These are phyloP conservation scores for Dissostichus mawsoni DNA, from an alignment of 2,113 vertebrate genomes.

Conservation along the genomic window DNA sequence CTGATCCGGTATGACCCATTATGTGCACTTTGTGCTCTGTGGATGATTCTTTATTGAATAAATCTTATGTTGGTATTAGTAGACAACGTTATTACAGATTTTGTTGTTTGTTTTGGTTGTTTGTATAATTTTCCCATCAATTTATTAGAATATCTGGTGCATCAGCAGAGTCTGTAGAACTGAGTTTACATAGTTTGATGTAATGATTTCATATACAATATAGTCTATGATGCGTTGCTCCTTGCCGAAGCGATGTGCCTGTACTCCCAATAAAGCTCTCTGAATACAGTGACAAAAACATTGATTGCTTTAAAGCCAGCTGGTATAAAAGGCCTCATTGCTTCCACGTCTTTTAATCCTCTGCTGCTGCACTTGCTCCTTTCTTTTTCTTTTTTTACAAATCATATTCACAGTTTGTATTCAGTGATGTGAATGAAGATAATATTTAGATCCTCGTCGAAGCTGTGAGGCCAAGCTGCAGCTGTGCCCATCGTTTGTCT, in stretches of 20 bases:
- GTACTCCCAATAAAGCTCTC: slow-evolving; percentile 52
- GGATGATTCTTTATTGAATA: no score
- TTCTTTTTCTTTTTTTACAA: slow-evolving; percentile 30
- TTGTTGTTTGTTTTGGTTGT: no score
- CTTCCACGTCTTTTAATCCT: slow-evolving; percentile 42
- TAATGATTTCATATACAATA: no score
- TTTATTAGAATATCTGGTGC: no score
- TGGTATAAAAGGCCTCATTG: slow-evolving; percentile 61
- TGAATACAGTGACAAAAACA: slow-evolving; percentile 64
- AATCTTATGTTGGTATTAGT: no score
- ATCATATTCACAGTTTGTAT: slow-evolving; percentile 63
- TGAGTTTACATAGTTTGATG: no score
- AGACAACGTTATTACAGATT: no score
- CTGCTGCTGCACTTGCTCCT: neutral
- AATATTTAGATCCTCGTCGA: slow-evolving; percentile 59
- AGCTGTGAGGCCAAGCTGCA: slow-evolving; percentile 26
- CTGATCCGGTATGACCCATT: no score
- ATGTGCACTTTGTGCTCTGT: no score
- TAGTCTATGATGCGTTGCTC: neutral
- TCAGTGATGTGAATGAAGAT: slow-evolving; percentile 55
- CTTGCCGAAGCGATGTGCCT: slow-evolving; percentile 1
- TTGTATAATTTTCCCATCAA: no score
- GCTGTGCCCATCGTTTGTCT: slow-evolving; percentile 81
- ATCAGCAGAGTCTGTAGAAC: no score
- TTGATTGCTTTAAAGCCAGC: slow-evolving; percentile 52